A percentile compares a stretch with the other conserved stretches of the same genome.
These are phyloP conservation scores for Pristionchus exspectatus DNA, from an alignment of 2,888 invertebrate genomes.

Conservation along the genomic window DNA sequence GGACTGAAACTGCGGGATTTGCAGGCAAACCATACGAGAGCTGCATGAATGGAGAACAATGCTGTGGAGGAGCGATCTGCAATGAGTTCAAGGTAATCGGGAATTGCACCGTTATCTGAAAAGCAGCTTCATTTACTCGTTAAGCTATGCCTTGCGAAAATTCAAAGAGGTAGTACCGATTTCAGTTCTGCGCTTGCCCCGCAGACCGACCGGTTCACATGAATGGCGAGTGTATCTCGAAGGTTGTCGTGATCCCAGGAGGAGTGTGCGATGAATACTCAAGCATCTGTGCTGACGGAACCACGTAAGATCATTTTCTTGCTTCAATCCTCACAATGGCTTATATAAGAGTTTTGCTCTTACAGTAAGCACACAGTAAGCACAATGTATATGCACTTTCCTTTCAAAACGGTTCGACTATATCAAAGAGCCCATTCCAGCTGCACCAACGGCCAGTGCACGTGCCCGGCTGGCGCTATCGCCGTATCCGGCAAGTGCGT, in stretches of 20 bases:
- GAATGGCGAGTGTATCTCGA: conserved; percentile 68
- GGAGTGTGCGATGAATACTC: conserved; percentile 63
- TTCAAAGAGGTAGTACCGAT: not conserved
- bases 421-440: conserved; percentile 40
- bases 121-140: not conserved
- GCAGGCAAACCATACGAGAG: conserved; percentile 54
- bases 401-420: not conserved
- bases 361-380: no score
- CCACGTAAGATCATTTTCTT: conserved; percentile 58
- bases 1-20: not conserved
- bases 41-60: conserved; percentile 53
- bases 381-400: not conserved
- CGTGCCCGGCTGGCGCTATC: conserved; percentile 65
- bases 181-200: conserved; percentile 75
- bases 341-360: no score
- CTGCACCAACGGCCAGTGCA: conserved; percentile 63
- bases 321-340: no score
- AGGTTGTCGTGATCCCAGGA: conserved; percentile 63
- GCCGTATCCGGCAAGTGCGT: conserved; percentile 64
- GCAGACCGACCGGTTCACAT: conserved; percentile 68
- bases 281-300: conserved; percentile 64
- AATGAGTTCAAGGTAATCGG: conserved; percentile 52
- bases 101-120: not conserved
- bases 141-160: not conserved
- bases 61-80: conserved; percentile 55